These are phyloP conservation scores for Brachionichthys hirsutus DNA, from an alignment of 2,113 vertebrate genomes.

Conservation along the genomic window DNA sequence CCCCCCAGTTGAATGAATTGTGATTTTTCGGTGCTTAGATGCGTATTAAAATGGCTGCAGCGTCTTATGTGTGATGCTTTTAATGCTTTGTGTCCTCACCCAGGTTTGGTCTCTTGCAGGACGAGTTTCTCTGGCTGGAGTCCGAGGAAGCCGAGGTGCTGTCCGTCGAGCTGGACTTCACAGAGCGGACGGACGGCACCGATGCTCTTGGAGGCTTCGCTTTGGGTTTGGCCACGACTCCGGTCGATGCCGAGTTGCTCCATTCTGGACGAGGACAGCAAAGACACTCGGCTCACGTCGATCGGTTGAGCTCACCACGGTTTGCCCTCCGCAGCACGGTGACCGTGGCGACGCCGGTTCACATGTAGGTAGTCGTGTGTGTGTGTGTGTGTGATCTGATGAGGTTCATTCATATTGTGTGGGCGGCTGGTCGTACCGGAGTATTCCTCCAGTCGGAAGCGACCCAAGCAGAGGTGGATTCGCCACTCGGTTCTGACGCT, in stretches of 20 bases:
- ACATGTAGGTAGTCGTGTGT: no score
- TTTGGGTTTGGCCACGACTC: constrained; percentile 54
- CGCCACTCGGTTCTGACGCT: constrained; percentile 85
- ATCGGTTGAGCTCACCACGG: no score
- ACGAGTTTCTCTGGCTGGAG: constrained; percentile 62
- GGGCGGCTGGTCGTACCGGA: constrained; percentile 74
- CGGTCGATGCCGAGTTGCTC: constrained; percentile 72
- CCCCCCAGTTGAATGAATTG: no score
- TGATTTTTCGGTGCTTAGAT: no score
- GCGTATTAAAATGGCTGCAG: no score
- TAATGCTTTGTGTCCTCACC: constrained; percentile 50
- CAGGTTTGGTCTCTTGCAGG: constrained; percentile 64
- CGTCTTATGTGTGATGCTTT: neutral
- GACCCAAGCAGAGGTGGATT: constrained; percentile 80
- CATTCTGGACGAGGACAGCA: constrained; percentile 70
- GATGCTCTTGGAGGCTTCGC: constrained; percentile 50
- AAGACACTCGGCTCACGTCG: neutral
- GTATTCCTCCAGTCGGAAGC: constrained; percentile 73
- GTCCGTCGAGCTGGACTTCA: constrained; percentile 77
- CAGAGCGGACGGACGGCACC: constrained; percentile 67
- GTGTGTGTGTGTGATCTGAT: neutral
- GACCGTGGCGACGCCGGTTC: no score
- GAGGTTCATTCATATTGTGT: neutral
- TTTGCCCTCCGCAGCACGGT: no score
- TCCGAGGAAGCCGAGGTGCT: constrained; percentile 76